A percentile compares a stretch with the other conserved stretches of the same genome.
Conservation (phyloP, 2,888 invertebrate species). For the Sarcophaga variegata region DNA sequence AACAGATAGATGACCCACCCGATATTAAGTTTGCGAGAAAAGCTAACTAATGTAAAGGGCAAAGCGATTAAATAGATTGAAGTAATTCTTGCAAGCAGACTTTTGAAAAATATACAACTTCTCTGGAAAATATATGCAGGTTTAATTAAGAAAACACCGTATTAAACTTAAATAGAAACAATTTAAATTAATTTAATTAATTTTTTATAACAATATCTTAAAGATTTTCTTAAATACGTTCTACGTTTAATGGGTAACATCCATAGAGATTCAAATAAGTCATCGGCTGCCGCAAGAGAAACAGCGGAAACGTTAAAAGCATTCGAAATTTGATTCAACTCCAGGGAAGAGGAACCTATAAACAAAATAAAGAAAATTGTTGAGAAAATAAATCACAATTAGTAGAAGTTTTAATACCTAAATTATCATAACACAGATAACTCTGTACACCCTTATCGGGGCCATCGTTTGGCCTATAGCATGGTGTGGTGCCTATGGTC, state of each 20-base stretch:
- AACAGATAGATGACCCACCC: no score
- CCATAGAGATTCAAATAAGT: slow-evolving; percentile 27
- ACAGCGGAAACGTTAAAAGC: neutral
- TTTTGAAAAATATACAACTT: no score
- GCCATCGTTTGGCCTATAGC: neutral
- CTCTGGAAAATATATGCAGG: no score
- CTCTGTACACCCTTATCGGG: neutral
- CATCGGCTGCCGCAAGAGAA: neutral
- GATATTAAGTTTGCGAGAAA: no score
- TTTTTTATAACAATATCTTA: slow-evolving; percentile 52
- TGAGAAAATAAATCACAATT: slow-evolving; percentile 51
- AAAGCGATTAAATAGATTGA: no score
- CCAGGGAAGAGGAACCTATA: slow-evolving; percentile 36
- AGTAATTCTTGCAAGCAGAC: no score
- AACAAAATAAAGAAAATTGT: neutral
- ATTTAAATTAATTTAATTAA: slow-evolving; percentile 37
- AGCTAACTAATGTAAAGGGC: no score
- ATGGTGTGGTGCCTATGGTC: slow-evolving; percentile 57
- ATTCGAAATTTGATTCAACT: neutral
- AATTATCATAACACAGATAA: slow-evolving; percentile 57
- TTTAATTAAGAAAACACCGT: no score
- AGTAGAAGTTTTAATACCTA: slow-evolving; percentile 38
- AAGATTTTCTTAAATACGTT: slow-evolving; percentile 40
- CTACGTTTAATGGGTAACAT: slow-evolving; percentile 28
- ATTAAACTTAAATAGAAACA: no score